Conservation (phyloP, 2,888 invertebrate species). For the Drosophila mercatorum region DNA sequence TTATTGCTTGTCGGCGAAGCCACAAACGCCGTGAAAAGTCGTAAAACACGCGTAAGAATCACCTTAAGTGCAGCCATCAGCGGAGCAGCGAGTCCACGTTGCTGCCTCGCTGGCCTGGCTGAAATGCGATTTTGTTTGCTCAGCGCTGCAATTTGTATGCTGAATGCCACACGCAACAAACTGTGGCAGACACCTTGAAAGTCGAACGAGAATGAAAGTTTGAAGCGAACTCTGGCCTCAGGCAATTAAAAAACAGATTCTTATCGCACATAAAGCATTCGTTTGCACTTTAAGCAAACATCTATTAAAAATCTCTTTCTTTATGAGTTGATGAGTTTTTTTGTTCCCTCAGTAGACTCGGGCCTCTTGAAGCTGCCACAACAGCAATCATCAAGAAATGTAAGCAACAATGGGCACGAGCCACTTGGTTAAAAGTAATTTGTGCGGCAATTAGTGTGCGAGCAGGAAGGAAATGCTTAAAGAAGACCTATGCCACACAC, state of each 20-base stretch:
- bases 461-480: slow-evolving; percentile 51
- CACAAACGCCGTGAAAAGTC: slow-evolving; percentile 9
- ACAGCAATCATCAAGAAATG: slow-evolving; percentile 29
- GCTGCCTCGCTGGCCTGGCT: not conserved
- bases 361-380: slow-evolving; percentile 5
- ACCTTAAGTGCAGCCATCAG: slow-evolving; percentile 20
- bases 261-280: slow-evolving; percentile 6
- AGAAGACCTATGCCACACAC: slow-evolving; percentile 28
- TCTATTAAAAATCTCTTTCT: slow-evolving; percentile 12
- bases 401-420: slow-evolving; percentile 51
- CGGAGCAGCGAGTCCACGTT: not conserved
- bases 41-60: slow-evolving; percentile 10
- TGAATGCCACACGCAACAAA: slow-evolving; percentile 12
- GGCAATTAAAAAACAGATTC: not conserved
- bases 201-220: not conserved
- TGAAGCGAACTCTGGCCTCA: not conserved
- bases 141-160: slow-evolving; percentile 34
- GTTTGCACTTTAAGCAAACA: not conserved
- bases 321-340: slow-evolving; percentile 14
- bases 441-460: slow-evolving; percentile 66
- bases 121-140: slow-evolving; percentile 9
- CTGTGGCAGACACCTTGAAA: not conserved
- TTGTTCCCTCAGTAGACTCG: not conserved
- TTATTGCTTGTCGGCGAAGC: slow-evolving; percentile 13
- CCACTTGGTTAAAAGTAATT: slow-evolving; percentile 68